phyloP scores from a whole-genome alignment of 2,797 vertebrate species.

The Valencia hispanica region DNA sequence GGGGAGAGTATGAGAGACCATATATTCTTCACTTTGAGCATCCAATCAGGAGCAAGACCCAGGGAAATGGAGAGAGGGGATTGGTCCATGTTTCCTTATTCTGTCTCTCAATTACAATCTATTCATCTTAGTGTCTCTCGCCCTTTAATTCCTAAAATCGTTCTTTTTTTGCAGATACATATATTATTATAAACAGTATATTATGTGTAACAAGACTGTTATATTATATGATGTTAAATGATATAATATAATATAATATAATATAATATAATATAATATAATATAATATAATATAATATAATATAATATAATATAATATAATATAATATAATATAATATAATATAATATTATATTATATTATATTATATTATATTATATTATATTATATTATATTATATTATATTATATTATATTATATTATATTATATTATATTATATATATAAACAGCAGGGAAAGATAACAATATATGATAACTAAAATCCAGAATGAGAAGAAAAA shows the following conservation, averaged over 20 bases:
- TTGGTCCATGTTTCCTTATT: conserved; percentile 21
- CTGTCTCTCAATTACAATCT: background rate
- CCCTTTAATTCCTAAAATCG: background rate
- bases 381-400: background rate
- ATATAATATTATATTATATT: background rate
- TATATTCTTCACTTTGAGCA: background rate
- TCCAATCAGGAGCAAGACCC: conserved; percentile 49
- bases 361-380: background rate
- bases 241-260: too few relatives aligned
- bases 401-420: background rate
- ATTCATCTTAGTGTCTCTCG: background rate
- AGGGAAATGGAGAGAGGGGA: conserved; percentile 5
- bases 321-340: background rate
- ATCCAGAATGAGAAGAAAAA: background rate
- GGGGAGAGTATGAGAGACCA: background rate
- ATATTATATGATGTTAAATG: too few relatives aligned
- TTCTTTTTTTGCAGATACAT: background rate
- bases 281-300: too few relatives aligned
- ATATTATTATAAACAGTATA: background rate
- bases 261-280: too few relatives aligned
- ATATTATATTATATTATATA: background rate
- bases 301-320: background rate
- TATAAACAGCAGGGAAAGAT: background rate
- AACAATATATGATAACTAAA: background rate
- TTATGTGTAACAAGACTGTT: background rate